These are phyloP conservation scores for Lottia gigantea DNA, from an alignment of 2,888 invertebrate species.

Conservation along the genomic window DNA sequence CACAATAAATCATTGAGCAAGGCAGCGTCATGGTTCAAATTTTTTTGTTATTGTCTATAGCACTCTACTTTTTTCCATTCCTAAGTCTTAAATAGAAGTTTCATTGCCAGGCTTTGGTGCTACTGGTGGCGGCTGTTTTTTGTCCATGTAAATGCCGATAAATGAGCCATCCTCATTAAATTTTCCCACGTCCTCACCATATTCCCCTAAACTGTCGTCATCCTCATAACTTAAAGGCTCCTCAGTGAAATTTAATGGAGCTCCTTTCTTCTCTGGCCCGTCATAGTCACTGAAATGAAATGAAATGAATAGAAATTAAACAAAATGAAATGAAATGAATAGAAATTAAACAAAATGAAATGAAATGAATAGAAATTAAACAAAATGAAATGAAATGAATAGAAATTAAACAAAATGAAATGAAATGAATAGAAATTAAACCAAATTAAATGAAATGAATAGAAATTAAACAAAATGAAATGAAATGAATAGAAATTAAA, in stretches of 20 bases:
- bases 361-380: neutral
- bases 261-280: neutral
- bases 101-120: neutral
- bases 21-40: slow-evolving; percentile 1
- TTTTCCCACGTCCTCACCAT: neutral
- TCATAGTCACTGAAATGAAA: neutral
- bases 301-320: neutral
- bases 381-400: neutral
- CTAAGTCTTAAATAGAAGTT: no score
- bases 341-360: neutral
- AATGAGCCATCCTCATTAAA: slow-evolving; percentile 3
- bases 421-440: no score
- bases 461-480: no score
- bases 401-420: neutral
- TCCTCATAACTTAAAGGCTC: slow-evolving; percentile 8
- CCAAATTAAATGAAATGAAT: no score
- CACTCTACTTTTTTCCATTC: neutral
- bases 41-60: neutral
- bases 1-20: neutral
- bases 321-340: neutral
- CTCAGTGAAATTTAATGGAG: slow-evolving; percentile 6
- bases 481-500: no score
- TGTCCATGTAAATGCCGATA: slow-evolving; percentile 1
- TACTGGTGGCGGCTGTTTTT: neutral
- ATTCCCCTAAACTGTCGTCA: neutral